Evolutionary conservation across 2,797 vertebrate species (phyloP), one percentile per base, ranked within the genome.

Genomic region (Galaxias olidus): DNA sequence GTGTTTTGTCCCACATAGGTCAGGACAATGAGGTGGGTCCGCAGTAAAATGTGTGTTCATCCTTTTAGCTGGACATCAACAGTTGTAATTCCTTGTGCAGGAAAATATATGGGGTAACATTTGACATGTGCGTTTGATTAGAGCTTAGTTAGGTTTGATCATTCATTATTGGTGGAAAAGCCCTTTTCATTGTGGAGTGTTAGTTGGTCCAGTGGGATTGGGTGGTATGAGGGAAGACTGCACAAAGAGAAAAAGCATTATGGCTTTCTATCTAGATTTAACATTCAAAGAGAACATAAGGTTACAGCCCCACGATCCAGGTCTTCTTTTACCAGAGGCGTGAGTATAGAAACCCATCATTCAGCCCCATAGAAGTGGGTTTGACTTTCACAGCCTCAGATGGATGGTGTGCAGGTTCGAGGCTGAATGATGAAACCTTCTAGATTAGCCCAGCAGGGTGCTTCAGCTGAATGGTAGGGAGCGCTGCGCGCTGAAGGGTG

Each of bases 381-480:
- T 10, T 30, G 13, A 47, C 18, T 41, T 41, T 4, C 9, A 42
- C 18, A 40, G 44, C 18, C 46, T 6, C 18, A 61, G 70, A 69
- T 15, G 65, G 72, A 84, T 75, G 69, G 48, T 59, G 6, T 56
- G 59, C 4, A 15, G 46, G 67, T 74, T 69, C 53, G 19, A 11
- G 17, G 47, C 8, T 43, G 75, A 69, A 62, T 62, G 62, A 78
- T 75, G 64, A 75, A 69, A 73, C 42, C 30, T 56, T 64, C 69
- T 81, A 56, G 72, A 77, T 79, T 69, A 75, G 69, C 49, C 48
- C 59, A 11, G 44, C 42, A 3, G n/a, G 53, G 46, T 11, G 53
- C 51, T 67, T n/a, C 43, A 62, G 57, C n/a, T 6, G 54, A 70
- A 45, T 0, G 10, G 11, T 59, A 63, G 43, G 47, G 17, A 30